Percentiles rank a stretch among this genome's conserved stretches.
phyloP scores from a whole-genome alignment of 2,113 vertebrate species.

The Pelecanoides urinatrix region DNA sequence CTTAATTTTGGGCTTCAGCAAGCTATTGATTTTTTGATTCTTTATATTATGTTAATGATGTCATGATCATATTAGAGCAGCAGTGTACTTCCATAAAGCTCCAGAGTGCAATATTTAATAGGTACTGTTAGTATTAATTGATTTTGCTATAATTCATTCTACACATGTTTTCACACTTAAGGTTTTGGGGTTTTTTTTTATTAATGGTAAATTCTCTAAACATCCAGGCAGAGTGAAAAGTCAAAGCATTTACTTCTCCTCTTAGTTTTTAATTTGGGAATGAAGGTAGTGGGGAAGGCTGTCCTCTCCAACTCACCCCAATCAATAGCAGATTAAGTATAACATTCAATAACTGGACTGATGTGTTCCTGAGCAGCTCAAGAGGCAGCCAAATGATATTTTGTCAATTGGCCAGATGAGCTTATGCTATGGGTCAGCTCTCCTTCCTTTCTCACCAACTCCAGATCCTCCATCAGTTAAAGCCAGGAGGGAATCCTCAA shows the following conservation, averaged over 20 bases:
- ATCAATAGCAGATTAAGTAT: constrained; percentile 54
- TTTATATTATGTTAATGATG: constrained; percentile 66
- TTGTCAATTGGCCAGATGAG: neutral
- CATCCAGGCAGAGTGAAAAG: neutral
- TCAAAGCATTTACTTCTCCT: neutral
- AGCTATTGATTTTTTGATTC: constrained; percentile 55
- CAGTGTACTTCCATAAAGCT: constrained; percentile 18
- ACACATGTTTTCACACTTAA: neutral
- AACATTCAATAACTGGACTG: constrained; percentile 23
- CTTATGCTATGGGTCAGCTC: neutral
- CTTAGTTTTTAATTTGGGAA: neutral
- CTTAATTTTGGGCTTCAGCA: constrained; percentile 53
- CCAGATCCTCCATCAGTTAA: neutral
- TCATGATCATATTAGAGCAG: constrained; percentile 44
- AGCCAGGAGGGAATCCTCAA: neutral
- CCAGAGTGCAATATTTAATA: constrained; percentile 45
- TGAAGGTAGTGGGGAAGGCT: neutral
- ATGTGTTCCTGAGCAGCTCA: constrained; percentile 4
- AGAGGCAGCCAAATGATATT: neutral
- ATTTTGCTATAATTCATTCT: constrained; percentile 34
- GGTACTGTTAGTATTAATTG: constrained; percentile 41
- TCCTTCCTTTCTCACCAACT: neutral
- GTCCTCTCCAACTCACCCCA: neutral
- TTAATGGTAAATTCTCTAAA: neutral
- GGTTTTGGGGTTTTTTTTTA: neutral